Evolutionary conservation across 2,113 vertebrate species (phyloP).

Genomic region (Zosterops hypoxanthus): DNA sequence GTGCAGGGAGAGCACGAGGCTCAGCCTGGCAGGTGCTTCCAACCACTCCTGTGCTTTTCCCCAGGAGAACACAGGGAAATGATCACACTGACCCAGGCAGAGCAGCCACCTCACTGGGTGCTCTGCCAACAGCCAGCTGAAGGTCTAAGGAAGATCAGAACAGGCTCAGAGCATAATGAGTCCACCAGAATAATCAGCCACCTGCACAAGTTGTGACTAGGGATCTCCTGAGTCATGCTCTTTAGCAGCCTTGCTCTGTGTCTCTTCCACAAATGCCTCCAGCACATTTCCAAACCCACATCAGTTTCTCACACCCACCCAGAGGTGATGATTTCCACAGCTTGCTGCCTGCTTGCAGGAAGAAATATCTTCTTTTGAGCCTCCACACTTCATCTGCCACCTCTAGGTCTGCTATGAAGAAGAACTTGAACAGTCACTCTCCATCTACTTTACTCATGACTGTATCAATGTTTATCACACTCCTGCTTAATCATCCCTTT

Average conservation of each 20-base stretch:
- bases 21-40: not conserved
- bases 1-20: not conserved
- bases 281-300: conserved; percentile 21
- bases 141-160: not conserved
- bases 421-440: conserved; percentile 1
- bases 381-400: conserved; percentile 27
- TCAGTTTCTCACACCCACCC: conserved; percentile 14
- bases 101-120: fast-evolving
- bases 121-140: not conserved
- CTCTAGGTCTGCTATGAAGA: not conserved
- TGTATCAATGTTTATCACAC: not conserved
- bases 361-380: not conserved
- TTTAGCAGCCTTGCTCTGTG: not conserved
- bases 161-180: not conserved
- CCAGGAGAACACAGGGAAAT: not conserved
- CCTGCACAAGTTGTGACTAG: not conserved
- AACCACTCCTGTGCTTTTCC: not conserved
- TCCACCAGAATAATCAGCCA: not conserved
- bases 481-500: not conserved
- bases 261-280: conserved; percentile 11
- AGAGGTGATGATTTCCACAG: conserved; percentile 36
- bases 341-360: not conserved
- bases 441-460: not conserved
- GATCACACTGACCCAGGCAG: not conserved
- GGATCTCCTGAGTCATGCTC: conserved; percentile 15